A percentile compares a stretch with the other conserved stretches of the same genome.
Conservation (phyloP, 2,113 vertebrate genomes). For the Orthonyx spaldingii region DNA sequence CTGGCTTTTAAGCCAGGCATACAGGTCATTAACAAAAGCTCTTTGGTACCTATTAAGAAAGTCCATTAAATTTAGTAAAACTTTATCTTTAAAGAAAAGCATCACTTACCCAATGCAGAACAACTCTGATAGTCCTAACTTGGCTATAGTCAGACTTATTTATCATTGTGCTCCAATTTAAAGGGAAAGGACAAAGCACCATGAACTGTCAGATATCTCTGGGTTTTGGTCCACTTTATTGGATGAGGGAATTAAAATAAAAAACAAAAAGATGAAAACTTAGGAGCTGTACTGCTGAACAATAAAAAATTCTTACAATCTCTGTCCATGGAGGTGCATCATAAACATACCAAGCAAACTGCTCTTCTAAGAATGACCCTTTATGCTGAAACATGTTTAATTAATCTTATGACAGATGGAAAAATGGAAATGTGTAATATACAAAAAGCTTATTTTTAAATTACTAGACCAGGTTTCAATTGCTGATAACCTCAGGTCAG, state of each 20-base stretch:
- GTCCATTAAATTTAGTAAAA: background rate
- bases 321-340: background rate
- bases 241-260: background rate
- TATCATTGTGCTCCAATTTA: background rate
- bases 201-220: background rate
- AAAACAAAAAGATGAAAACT: background rate
- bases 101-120: background rate
- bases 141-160: background rate
- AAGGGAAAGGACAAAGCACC: background rate
- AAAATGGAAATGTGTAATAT: background rate
- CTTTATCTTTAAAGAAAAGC: background rate
- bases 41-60: background rate
- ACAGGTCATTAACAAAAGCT: background rate
- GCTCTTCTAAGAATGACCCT: background rate
- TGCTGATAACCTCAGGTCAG: constrained; percentile 16
- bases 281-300: background rate
- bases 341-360: background rate
- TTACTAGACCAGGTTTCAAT: constrained; percentile 17
- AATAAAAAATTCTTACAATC: background rate
- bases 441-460: constrained; percentile 47
- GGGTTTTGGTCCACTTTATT: background rate
- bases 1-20: background rate
- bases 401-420: background rate
- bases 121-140: background rate
- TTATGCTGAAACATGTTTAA: background rate